These are phyloP conservation scores for Coregonus ussuriensis DNA, from an alignment of 2,797 vertebrate genomes.

Conservation along the genomic window DNA sequence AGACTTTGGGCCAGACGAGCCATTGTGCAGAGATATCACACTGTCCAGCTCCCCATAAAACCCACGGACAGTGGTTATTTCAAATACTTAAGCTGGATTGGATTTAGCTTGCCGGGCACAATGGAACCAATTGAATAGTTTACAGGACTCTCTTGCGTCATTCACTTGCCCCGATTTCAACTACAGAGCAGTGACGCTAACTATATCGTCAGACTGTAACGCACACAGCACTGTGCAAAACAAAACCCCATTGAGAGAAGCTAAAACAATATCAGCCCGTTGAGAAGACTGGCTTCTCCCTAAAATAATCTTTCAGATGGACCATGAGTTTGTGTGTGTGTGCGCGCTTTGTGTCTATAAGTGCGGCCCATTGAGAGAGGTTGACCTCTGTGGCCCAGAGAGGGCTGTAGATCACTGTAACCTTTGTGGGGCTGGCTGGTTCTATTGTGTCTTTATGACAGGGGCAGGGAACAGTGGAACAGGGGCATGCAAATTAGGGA, in stretches of 20 bases:
- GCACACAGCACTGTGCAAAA: background rate
- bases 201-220: background rate
- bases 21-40: background rate
- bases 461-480: slow-evolving; percentile 63
- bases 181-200: background rate
- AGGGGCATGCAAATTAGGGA: slow-evolving; percentile 20
- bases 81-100: no score
- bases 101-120: no score
- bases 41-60: background rate
- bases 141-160: background rate
- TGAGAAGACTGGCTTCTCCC: slow-evolving; percentile 39
- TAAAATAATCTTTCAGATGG: background rate
- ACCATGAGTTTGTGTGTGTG: background rate
- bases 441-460: slow-evolving; percentile 65
- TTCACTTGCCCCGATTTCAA: background rate
- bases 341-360: slow-evolving; percentile 42
- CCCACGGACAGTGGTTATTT: background rate
- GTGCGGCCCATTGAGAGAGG: slow-evolving; percentile 57
- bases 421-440: slow-evolving; percentile 63
- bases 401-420: slow-evolving; percentile 62
- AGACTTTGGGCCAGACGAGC: background rate
- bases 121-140: no score
- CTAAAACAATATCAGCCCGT: slow-evolving; percentile 40
- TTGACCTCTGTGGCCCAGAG: slow-evolving; percentile 54
- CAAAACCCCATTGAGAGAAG: background rate